A percentile compares a stretch with the other conserved stretches of the same genome.
phyloP scores from a whole-genome alignment of 2,797 vertebrate species.

The Delichon dasypus region DNA sequence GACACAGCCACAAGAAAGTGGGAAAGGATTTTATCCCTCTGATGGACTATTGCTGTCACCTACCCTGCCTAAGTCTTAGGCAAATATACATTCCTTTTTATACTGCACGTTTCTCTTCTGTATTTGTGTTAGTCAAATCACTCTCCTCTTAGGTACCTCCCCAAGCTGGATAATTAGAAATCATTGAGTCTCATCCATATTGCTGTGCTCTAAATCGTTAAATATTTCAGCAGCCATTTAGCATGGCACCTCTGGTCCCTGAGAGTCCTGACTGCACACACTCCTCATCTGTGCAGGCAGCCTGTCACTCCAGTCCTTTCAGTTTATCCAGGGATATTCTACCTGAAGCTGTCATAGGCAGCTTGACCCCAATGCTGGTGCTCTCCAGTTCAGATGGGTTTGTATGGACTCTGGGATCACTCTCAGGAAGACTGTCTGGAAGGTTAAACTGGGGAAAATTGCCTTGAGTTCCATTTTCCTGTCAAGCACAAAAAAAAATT shows the following conservation, averaged over 20 bases:
- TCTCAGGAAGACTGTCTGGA: constrained; percentile 75
- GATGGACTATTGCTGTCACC: not conserved
- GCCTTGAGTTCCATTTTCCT: constrained; percentile 81
- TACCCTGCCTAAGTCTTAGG: not conserved
- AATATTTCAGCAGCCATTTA: not conserved
- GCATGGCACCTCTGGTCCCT: not conserved
- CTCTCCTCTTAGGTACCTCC: not conserved
- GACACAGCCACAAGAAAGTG: not conserved
- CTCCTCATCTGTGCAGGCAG: not conserved
- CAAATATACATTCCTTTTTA: not conserved
- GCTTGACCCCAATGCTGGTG: constrained; percentile 73
- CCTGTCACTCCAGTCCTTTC: not conserved
- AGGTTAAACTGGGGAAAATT: constrained; percentile 74
- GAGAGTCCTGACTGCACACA: not conserved
- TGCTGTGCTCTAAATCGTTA: not conserved
- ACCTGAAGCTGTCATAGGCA: constrained; percentile 90
- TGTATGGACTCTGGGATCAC: constrained; percentile 72
- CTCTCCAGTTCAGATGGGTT: constrained; percentile 80
- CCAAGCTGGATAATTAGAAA: not conserved
- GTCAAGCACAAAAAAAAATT: not conserved
- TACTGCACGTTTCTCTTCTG: not conserved
- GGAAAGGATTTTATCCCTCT: not conserved
- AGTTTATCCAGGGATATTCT: not conserved
- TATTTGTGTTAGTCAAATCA: not conserved
- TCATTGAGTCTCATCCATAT: not conserved